Evolutionary conservation across 1,140 invertebrate genomes (phyloP).

Genomic region (Drosophila prosaltans): DNA sequence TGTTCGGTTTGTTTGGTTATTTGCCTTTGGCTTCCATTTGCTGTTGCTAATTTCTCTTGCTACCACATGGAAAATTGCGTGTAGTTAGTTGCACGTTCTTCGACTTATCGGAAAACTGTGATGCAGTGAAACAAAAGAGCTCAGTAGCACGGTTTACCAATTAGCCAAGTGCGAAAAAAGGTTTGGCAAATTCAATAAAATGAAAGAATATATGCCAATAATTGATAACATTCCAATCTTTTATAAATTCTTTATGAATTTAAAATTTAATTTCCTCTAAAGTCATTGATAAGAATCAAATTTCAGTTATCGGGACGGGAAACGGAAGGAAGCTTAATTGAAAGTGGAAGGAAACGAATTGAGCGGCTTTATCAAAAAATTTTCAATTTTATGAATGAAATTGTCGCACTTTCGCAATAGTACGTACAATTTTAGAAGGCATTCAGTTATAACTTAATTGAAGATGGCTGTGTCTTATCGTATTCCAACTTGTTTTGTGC

Average conservation of each 20-base stretch:
- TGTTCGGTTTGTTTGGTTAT: constrained; percentile 29
- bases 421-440: too few species aligned
- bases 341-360: background rate
- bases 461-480: constrained; percentile 1
- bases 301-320: constrained; percentile 18
- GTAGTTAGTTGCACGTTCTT: constrained; percentile 41
- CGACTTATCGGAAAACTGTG: constrained; percentile 8
- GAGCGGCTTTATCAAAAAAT: background rate
- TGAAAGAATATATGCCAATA: constrained; percentile 5
- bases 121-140: background rate
- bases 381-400: constrained; percentile 44
- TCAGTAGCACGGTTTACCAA: constrained; percentile 2
- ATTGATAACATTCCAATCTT: constrained; percentile 42
- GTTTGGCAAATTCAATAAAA: background rate
- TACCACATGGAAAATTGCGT: constrained; percentile 42
- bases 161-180: constrained; percentile 43
- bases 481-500: too few species aligned
- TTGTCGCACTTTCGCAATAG: background rate
- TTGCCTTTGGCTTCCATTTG: constrained; percentile 55
- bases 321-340: constrained; percentile 40
- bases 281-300: constrained; percentile 39
- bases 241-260: constrained; percentile 40
- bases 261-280: constrained; percentile 40
- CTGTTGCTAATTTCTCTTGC: constrained; percentile 52
- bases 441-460: background rate